Conservation (phyloP, 37 sponge, comb jelly and placozoan species). For the Ephydatia muelleri region DNA sequence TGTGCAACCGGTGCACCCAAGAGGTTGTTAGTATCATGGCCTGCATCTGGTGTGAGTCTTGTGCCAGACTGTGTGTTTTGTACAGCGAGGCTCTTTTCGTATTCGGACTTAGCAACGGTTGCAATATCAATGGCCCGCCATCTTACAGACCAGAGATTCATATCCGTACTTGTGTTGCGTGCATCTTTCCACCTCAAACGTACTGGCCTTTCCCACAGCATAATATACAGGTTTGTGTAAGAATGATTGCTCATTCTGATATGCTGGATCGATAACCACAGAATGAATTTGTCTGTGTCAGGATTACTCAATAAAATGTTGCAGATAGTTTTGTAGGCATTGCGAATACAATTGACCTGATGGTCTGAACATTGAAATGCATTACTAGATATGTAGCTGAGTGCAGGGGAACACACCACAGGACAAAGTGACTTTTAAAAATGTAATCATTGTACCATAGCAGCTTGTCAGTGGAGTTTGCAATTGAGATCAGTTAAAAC, state of each 20-base stretch:
- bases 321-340: not conserved
- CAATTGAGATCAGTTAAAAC: not conserved
- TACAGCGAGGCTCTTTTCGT: not conserved
- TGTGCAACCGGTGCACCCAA: no score
- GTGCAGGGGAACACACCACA: not conserved
- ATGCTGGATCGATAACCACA: not conserved
- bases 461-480: not conserved
- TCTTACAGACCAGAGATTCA: not conserved
- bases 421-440: not conserved
- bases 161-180: not conserved
- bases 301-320: not conserved
- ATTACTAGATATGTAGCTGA: not conserved
- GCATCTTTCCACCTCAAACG: not conserved
- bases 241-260: not conserved
- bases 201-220: not conserved
- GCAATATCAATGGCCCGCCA: not conserved
- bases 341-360: not conserved
- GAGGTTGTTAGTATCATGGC: not conserved
- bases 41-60: not conserved
- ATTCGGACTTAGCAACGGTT: not conserved
- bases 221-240: not conserved
- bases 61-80: no score
- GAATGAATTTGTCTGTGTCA: not conserved
- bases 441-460: not conserved
- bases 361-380: not conserved